phyloP scores from a whole-genome alignment of 1,140 invertebrate genomes.

The Phthorimaea operculella region DNA sequence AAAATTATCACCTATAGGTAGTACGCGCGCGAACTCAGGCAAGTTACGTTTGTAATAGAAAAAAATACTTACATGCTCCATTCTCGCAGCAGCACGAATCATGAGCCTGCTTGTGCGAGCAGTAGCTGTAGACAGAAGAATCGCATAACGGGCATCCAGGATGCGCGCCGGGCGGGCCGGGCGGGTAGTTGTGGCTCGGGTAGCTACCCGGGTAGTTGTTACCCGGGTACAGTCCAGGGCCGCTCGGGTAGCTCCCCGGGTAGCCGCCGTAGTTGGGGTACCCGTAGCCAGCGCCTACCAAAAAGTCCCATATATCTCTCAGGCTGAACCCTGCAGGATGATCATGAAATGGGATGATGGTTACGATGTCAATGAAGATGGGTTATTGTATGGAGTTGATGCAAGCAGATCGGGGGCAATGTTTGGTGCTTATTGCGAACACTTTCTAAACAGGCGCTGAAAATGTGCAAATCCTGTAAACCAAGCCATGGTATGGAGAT shows the following conservation, averaged over 20 bases:
- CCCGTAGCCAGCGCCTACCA: constrained; percentile 51
- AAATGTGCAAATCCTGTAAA: too few relatives aligned
- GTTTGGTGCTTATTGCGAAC: too few relatives aligned
- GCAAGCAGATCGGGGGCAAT: too few relatives aligned
- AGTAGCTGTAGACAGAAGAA: constrained; percentile 79
- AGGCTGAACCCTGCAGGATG: constrained; percentile 54
- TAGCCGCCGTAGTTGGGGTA: constrained; percentile 14
- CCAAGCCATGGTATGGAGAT: too few relatives aligned
- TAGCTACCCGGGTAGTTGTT: constrained; percentile 19
- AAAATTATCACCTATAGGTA: too few relatives aligned
- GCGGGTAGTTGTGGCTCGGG: constrained; percentile 23
- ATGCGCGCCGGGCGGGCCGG: constrained; percentile 50
- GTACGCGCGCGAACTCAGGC: too few relatives aligned
- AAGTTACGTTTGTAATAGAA: too few relatives aligned
- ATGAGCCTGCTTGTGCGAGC: constrained; percentile 77
- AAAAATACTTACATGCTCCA: constrained; percentile 67
- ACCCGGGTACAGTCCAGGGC: constrained; percentile 13
- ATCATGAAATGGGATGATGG: constrained; percentile 7
- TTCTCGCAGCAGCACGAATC: constrained; percentile 78
- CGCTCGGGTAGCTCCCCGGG: not conserved
- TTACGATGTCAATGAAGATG: not conserved
- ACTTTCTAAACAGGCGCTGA: too few relatives aligned
- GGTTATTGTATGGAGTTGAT: too few relatives aligned
- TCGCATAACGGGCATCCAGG: constrained; percentile 76
- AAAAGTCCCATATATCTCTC: constrained; percentile 57